Evolutionary conservation across 2,797 vertebrate species (phyloP), one percentile per base, ranked within the genome.

Genomic region (Anas georgica): DNA sequence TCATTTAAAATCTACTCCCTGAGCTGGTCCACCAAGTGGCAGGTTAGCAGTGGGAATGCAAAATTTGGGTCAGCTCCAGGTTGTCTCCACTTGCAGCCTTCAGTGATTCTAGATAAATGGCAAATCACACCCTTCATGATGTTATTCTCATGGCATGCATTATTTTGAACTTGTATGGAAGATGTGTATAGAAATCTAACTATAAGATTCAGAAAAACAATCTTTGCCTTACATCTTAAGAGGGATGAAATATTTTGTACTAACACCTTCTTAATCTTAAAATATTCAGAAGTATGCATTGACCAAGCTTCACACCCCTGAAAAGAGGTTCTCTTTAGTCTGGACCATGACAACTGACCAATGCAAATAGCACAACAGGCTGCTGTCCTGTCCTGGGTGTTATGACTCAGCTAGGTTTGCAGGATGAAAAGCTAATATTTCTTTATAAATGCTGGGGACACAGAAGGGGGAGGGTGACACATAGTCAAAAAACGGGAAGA

Each of bases 11-110:
- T 48, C 29, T 1, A 2, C 7, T 43, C 26, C 9, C 25, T 20
- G 29, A 43, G 11, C 29, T 68, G 74, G 6, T 10, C 77, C 26
- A 67, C 9, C 2, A 14, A 39, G 14, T 21, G 28, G 5, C 25
- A 72, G n/a, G 5, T 67, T 63, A 83, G 37, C 5, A 1, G 9
- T 52, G 10, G 17, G 37, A 86, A 63, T 3, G 4, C 11, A 45
- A 6, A 0, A 0, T 7, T 7, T 56, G 22, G 6, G 13, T 14
- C 50, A 70, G 22, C 8, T 7, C 6, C 1, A 1, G 9, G 17
- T 45, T 81, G 16, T 45, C 6, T 16, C 9, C 6, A 15, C 33
- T 54, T 64, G 5, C 17, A 68, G 17, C 6, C 15, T 43, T 88
- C 54, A 58, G 16, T 7, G 26, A 7, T n/a, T 75, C 50, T 12